Percentiles rank a stretch among this genome's conserved stretches.
Evolutionary conservation across 2,888 invertebrate species (phyloP).

Genomic region (Neoitamus cyanurus): DNA sequence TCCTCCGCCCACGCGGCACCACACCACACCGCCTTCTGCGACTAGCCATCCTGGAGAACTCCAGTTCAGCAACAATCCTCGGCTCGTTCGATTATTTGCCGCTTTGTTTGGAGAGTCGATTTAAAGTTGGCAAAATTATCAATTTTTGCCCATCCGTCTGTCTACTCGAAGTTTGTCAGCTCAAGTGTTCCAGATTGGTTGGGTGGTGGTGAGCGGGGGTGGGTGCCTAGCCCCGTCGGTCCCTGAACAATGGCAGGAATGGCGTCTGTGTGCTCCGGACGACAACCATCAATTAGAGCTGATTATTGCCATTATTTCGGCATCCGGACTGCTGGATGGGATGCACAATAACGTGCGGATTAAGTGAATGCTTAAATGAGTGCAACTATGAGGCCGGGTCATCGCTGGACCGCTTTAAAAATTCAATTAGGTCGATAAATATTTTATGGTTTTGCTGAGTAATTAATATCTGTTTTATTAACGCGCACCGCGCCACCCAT

Average conservation of each 20-base stretch:
- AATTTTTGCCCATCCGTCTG: constrained; percentile 17
- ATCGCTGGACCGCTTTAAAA: neutral
- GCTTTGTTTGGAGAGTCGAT: neutral
- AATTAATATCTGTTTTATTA: constrained; percentile 11
- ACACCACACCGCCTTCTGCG: neutral
- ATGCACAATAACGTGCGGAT: neutral
- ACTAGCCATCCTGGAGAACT: neutral
- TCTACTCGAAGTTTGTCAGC: constrained; percentile 8
- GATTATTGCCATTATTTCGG: constrained; percentile 18
- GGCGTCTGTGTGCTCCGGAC: neutral
- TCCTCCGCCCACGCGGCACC: neutral
- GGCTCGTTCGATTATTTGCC: neutral
- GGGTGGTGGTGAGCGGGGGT: neutral
- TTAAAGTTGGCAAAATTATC: constrained; percentile 32
- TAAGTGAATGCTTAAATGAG: neutral
- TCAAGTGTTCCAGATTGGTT: neutral
- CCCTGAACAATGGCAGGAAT: neutral
- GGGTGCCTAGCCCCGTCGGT: no score
- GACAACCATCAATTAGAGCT: constrained; percentile 18
- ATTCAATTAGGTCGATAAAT: neutral
- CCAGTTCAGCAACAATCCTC: neutral
- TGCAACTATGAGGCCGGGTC: neutral
- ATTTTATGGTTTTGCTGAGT: neutral
- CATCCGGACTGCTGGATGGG: neutral
- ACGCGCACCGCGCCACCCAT: neutral